Evolutionary conservation across 1,140 invertebrate species (phyloP).

Genomic region (Rhagoletis pomonella): DNA sequence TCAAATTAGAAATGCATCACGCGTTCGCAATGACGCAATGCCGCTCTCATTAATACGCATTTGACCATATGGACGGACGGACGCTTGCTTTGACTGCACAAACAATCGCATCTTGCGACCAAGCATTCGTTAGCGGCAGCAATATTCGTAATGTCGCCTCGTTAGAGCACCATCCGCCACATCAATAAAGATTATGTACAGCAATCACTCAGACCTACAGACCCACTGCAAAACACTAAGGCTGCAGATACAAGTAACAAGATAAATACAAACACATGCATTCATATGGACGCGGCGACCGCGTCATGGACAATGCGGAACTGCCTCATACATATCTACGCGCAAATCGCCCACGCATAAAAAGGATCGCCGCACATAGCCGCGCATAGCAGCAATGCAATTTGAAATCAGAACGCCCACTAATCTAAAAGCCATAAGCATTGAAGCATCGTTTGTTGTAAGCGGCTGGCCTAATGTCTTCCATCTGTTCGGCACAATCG

Average conservation of each 20-base stretch:
- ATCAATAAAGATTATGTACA: constrained; percentile 41
- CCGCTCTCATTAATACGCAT: not conserved
- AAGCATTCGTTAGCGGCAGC: not conserved
- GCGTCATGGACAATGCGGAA: too few relatives aligned
- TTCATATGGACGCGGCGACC: too few relatives aligned
- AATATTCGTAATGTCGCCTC: not conserved
- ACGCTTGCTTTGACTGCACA: not conserved
- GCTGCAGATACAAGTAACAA: not conserved
- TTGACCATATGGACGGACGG: not conserved
- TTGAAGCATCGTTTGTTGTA: not conserved
- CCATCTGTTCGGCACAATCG: constrained; percentile 21
- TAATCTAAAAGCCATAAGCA: constrained; percentile 46
- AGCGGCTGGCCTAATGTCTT: not conserved
- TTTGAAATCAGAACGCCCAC: constrained; percentile 4
- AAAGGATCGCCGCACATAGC: not conserved
- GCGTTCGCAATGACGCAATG: constrained; percentile 39
- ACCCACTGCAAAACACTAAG: too few relatives aligned
- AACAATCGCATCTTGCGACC: not conserved
- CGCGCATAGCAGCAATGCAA: not conserved
- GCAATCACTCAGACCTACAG: not conserved
- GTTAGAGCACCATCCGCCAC: constrained; percentile 18
- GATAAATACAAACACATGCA: too few relatives aligned
- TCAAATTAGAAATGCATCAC: constrained; percentile 21
- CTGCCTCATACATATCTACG: not conserved
- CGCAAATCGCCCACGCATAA: not conserved